Base-by-base conservation (phyloP, 2,797 vertebrate genomes). In the Graptemys geographica region DNA sequence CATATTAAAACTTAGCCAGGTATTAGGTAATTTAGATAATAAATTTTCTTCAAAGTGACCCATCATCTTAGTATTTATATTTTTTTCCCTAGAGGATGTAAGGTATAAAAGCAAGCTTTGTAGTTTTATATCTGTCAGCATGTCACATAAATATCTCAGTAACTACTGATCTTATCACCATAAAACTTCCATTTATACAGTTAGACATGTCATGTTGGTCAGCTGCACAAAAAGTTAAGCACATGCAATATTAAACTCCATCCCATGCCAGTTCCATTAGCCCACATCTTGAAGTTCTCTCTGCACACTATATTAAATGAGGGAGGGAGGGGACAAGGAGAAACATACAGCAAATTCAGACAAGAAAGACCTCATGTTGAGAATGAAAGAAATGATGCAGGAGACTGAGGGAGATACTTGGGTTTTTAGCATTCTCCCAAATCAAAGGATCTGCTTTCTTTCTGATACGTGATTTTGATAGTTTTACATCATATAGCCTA, bases 131-230 rank as follows among this genome's bases (percentile, higher is more conserved):
- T 99, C 98, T 98, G 98, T 99, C 99, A 99, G 98, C 96, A 95
- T 99, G 99, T 99, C 99, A 99, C 98, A 99, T 99, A 99, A 99
- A 99, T 99, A 99, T 99, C 99, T 99, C 99, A 99, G 99, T 99
- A 99, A 99, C 98, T 98, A 98, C 98, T 99, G 99, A 99, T 99
- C 98, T 98, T 99, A 99, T 99, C 99, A 98, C 98, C 99, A 98
- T 99, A 99, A 99, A 99, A 98, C 98, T 98, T 98, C 98, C 99
- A 99, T 99, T 99, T 99, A 99, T 99, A 98, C 98, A 98, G 98
- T 99, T 98, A 99, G 98, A 98, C 98, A 98, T 98, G 98, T 98
- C 98, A 98, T 97, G 96, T 98, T 98, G 98, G 98, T 99, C 98
- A 98, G 98, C 98, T 98, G 97, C 98, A 98, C 98, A 98, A 98